These are phyloP conservation scores for Seladonia tumulorum DNA, from an alignment of 2,888 invertebrate species.

Conservation along the genomic window DNA sequence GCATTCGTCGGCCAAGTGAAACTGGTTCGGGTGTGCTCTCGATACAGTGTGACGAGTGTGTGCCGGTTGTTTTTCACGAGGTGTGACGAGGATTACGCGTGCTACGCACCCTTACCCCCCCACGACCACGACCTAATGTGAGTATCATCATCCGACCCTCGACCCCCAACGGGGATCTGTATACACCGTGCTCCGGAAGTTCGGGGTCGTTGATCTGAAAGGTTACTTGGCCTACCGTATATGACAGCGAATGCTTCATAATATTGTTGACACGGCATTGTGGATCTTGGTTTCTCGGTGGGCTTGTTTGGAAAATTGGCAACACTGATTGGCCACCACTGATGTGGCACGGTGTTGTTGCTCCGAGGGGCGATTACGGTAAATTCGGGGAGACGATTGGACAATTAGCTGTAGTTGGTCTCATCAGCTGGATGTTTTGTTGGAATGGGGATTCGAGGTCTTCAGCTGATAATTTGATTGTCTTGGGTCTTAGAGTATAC, in stretches of 20 bases:
- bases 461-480: background rate
- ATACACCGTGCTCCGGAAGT: background rate
- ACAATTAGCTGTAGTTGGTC: background rate
- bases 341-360: background rate
- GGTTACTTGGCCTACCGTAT: background rate
- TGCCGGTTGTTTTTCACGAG: constrained; percentile 44
- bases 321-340: background rate
- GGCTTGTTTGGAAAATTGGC: background rate
- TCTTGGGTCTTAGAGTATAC: background rate
- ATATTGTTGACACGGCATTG: background rate
- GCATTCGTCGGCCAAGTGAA: constrained; percentile 53
- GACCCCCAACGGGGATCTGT: background rate
- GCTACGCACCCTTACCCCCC: constrained; percentile 30
- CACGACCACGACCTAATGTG: constrained; percentile 32
- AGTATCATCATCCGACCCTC: constrained; percentile 22
- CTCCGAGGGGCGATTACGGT: background rate
- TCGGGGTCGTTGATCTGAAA: constrained; percentile 5
- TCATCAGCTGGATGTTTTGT: background rate
- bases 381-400: background rate
- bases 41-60: constrained; percentile 65
- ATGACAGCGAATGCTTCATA: background rate
- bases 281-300: background rate
- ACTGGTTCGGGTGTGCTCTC: constrained; percentile 61
- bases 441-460: background rate
- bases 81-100: constrained; percentile 62